Base-by-base conservation (phyloP, 2,888 invertebrate species). In the Phortica magna region DNA sequence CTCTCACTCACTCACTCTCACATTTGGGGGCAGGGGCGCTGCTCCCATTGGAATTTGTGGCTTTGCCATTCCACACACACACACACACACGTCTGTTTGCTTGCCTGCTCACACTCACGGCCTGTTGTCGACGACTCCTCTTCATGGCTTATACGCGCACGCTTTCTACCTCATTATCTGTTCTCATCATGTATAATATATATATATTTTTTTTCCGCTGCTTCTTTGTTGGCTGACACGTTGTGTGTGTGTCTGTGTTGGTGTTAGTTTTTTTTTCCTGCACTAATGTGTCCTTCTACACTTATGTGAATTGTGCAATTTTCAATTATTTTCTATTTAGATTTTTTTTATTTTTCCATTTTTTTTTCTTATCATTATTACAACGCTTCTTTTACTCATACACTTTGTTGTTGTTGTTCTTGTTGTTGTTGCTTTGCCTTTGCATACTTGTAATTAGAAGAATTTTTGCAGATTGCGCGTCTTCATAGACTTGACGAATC, bases 281-380 rank as follows among this genome's bases (percentile, higher is more conserved):
- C 39, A n/a, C 39, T 31, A 4, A 39, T 39, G 12, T 41, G n/a
- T 65, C 39, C 41, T 12, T 43, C 19, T 43, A 68, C 88, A 85
- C 88, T 88, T 88, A 87, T 88, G 85, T 85, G 90, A 89, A 90
- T 89, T 89, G 89, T 87, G 90, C 89, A 90, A 90, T 89, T 89
- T 89, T 90, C 89, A 90, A 89, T 89, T 90, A 89, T 89, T 84
- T 77, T 85, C 81, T 82, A 79, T 78, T 80, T 78, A 82, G 78
- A 79, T 81, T 84, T 84, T 82, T 84, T 76, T 80, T 73, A 77
- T 79, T 77, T 70, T 77, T 9, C 10, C 17, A 3, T 68, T 14
- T 17, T 68, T 43, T 17, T n/a, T 59, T 17, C n/a, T 42, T 43
- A 3, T 19, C 9, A 17, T 31, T 43, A 64, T 31, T 31, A 5